These are phyloP conservation scores for Rhysida immarginata DNA, from an alignment of 1,140 invertebrate species.

Conservation along the genomic window DNA sequence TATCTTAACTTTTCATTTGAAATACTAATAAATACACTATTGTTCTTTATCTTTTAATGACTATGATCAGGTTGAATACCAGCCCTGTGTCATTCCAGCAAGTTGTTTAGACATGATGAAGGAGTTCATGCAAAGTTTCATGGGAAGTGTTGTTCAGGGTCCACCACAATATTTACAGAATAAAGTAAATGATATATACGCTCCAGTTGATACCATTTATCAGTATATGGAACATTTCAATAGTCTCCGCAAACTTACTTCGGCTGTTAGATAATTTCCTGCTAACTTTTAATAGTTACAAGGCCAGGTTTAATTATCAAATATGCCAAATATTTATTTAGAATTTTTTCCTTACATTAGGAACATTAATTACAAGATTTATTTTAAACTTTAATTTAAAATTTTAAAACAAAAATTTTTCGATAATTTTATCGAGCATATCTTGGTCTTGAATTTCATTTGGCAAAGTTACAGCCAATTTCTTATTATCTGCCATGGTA, in stretches of 20 bases:
- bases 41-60: constrained; percentile 5
- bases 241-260: constrained; percentile 59
- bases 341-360: no score
- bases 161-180: constrained; percentile 45
- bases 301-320: no score
- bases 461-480: no score
- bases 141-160: constrained; percentile 55
- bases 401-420: no score
- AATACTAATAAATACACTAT: no score
- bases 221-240: constrained; percentile 93
- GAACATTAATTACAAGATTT: no score
- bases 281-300: no score
- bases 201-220: constrained; percentile 65
- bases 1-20: background rate
- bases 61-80: constrained; percentile 79
- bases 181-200: constrained; percentile 69
- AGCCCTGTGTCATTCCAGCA: constrained; percentile 67
- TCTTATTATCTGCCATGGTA: no score
- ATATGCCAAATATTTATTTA: no score
- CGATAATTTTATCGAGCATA: no score
- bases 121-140: constrained; percentile 81
- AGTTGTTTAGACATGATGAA: constrained; percentile 82
- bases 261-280: constrained; percentile 21
- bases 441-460: no score
- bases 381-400: no score